phyloP scores from a whole-genome alignment of 2,888 invertebrate genomes.

The Pyrocoelia pectoralis region DNA sequence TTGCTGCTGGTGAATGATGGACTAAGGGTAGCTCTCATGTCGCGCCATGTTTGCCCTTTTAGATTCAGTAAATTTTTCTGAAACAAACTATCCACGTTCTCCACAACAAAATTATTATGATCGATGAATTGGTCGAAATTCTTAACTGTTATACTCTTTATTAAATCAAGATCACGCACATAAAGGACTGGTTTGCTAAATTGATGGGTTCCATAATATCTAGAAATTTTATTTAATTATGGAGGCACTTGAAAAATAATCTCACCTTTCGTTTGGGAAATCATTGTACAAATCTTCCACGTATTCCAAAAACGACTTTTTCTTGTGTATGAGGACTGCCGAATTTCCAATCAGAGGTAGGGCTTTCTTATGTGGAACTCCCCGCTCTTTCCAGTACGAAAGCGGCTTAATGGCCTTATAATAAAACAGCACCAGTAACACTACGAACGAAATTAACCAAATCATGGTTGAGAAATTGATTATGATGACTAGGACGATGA shows the following conservation, averaged over 20 bases:
- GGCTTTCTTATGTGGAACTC: slow-evolving; percentile 21
- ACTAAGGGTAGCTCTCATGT: slow-evolving; percentile 59
- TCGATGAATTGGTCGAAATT: neutral
- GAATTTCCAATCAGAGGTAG: slow-evolving; percentile 39
- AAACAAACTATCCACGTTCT: neutral
- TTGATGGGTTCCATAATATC: slow-evolving; percentile 3
- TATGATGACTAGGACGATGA: too few relatives aligned
- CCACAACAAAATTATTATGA: neutral
- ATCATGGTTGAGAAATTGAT: slow-evolving; percentile 46
- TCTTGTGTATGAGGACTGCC: slow-evolving; percentile 21
- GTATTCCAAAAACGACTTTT: neutral
- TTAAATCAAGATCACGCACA: neutral
- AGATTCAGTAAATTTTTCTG: neutral
- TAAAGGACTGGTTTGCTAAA: neutral
- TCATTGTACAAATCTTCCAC: neutral
- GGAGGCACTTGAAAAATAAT: neutral
- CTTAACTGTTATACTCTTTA: neutral
- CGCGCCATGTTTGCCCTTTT: slow-evolving; percentile 49
- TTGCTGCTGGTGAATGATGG: slow-evolving; percentile 55
- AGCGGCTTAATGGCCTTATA: slow-evolving; percentile 57
- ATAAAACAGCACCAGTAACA: neutral
- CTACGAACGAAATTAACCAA: neutral
- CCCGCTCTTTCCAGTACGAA: slow-evolving; percentile 8
- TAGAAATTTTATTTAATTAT: neutral
- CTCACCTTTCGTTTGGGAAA: slow-evolving; percentile 3